Percentiles rank a stretch among this genome's conserved stretches.
These are phyloP conservation scores for Harpagoxenus sublaevis DNA, from an alignment of 2,888 invertebrate genomes.

Conservation along the genomic window DNA sequence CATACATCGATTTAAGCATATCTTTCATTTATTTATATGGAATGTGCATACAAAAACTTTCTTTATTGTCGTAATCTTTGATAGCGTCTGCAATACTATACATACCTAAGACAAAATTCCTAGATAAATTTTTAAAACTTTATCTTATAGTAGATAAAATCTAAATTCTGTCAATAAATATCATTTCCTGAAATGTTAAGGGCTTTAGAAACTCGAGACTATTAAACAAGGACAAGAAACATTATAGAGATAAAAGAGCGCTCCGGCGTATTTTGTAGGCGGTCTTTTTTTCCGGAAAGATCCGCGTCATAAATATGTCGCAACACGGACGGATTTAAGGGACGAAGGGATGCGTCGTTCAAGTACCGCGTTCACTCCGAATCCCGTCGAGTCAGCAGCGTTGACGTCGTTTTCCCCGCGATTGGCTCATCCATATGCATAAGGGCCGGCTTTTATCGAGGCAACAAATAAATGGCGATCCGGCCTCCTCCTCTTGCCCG, in stretches of 20 bases:
- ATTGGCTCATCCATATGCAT: conserved; percentile 52
- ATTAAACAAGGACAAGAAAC: neutral
- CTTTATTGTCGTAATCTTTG: neutral
- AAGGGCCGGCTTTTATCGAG: conserved; percentile 23
- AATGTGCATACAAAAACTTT: neutral
- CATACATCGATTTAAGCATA: neutral
- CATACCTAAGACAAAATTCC: neutral
- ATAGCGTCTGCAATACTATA: neutral
- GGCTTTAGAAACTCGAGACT: neutral
- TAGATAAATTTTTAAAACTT: neutral
- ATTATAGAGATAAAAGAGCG: neutral
- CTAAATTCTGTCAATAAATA: neutral
- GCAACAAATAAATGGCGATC: conserved; percentile 47
- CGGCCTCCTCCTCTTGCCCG: neutral
- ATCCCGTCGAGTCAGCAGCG: conserved; percentile 29
- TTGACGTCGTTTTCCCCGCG: conserved; percentile 26
- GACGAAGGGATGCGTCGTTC: neutral
- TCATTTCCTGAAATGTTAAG: neutral
- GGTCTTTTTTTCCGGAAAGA: neutral
- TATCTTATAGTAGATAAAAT: neutral
- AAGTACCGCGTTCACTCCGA: conserved; percentile 30
- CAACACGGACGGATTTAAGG: conserved; percentile 26
- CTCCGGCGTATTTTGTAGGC: neutral
- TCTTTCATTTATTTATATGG: neutral
- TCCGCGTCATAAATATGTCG: conserved; percentile 33